Conservation (phyloP, 2,888 invertebrate species). For the Chrysopilus asiliformis region DNA sequence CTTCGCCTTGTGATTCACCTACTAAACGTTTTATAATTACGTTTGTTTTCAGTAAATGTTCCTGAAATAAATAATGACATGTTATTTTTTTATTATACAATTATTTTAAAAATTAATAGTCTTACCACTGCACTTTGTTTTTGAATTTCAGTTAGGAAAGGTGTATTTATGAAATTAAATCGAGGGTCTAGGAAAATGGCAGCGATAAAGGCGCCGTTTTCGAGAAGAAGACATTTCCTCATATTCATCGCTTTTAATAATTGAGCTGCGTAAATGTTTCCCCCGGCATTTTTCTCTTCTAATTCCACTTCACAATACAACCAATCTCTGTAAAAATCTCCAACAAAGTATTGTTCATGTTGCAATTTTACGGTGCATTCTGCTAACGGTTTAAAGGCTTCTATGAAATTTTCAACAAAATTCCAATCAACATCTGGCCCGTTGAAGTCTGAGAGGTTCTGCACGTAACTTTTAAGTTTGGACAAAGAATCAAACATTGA, state of each 20-base stretch:
- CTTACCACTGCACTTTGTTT: constrained; percentile 1
- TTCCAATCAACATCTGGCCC: constrained; percentile 13
- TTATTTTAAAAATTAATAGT: neutral
- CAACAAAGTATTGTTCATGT: constrained; percentile 6
- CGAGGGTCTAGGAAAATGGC: constrained; percentile 10
- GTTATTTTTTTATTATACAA: no score
- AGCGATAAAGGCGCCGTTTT: constrained; percentile 8
- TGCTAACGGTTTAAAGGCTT: constrained; percentile 13
- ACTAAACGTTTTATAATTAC: no score
- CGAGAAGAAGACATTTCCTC: constrained; percentile 7
- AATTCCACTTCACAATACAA: constrained; percentile 12
- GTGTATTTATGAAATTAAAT: constrained; percentile 8
- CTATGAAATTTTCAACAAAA: constrained; percentile 14
- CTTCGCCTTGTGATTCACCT: no score
- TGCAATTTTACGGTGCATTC: constrained; percentile 11
- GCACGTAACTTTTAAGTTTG: constrained; percentile 1
- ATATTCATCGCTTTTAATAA: constrained; percentile 8
- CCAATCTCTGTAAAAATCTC: constrained; percentile 14
- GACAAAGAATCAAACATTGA: constrained; percentile 8
- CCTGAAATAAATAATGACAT: no score
- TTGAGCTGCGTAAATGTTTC: constrained; percentile 1
- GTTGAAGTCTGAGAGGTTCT: constrained; percentile 2
- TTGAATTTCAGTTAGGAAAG: neutral
- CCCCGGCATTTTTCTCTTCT: neutral
- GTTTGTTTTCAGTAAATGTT: neutral